These are phyloP conservation scores for Cacajao melanocephalus DNA, from an alignment of 2,797 vertebrate genomes.

Conservation along the genomic window DNA sequence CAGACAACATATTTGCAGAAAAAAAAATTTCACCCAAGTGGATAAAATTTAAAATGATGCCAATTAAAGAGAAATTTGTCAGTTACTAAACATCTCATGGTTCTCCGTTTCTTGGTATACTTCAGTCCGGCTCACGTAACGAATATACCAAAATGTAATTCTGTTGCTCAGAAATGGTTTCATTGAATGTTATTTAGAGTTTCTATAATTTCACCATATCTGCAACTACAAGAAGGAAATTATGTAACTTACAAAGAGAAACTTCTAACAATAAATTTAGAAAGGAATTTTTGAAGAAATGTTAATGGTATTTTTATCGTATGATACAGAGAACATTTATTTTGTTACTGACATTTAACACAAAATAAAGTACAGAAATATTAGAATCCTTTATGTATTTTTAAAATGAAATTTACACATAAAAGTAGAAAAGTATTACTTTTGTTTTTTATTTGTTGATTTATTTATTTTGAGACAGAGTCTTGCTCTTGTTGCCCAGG, in stretches of 20 bases:
- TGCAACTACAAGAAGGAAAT: background rate
- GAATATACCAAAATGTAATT: background rate
- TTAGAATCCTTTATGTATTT: background rate
- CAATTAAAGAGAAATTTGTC: background rate
- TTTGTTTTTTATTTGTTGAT: background rate
- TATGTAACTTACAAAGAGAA: background rate
- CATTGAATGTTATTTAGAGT: background rate
- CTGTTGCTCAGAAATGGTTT: background rate
- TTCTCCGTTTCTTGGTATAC: background rate
- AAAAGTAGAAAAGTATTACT: background rate
- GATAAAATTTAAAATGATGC: background rate
- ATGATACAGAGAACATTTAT: background rate
- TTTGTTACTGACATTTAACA: background rate
- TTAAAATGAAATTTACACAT: background rate
- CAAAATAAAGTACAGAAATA: background rate
- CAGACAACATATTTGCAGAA: background rate
- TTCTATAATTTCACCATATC: background rate
- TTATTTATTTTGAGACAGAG: too few relatives aligned
- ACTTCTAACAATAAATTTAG: background rate
- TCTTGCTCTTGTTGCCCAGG: background rate
- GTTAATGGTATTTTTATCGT: background rate
- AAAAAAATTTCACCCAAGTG: background rate
- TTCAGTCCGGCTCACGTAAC: background rate
- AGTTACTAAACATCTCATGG: background rate
- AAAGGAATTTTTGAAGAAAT: background rate